Evolutionary conservation across 2,888 invertebrate species (phyloP), one percentile per base, ranked within the genome.

Genomic region (Abrostola tripartita): DNA sequence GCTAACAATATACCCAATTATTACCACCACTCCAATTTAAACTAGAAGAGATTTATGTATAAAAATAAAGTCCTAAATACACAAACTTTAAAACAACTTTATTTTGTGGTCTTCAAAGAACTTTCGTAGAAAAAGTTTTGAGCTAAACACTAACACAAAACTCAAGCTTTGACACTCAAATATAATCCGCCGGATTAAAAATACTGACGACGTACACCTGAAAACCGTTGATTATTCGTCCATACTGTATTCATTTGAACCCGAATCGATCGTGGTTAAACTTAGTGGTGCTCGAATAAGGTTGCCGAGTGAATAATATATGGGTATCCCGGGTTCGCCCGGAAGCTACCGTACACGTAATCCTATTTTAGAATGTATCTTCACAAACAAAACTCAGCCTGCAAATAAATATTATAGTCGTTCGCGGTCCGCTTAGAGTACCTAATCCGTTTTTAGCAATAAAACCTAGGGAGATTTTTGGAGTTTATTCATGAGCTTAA

Each of bases 301-400:
- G 88, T 86, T 81, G 71, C 80, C 78, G 68, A 73, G 73, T 92
- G 92, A 92, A 93, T 93, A 89, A 92, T 91, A 90, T 87, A 92
- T 89, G 78, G 74, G 79, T 73, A 85, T 84, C 83, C 88, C 83
- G 82, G 79, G 79, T 78, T 81, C 81, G 83, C 79, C 84, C 88
- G 89, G 90, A 90, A 89, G 87, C 84, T 69, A 72, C 70, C 70
- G 80, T 81, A 76, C 62, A 76, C 77, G 83, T 89, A 87, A 91
- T 88, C 87, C 87, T 88, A 87, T 90, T 90, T 88, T 82, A 81
- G 84, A 83, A 76, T 82, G 81, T 85, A 88, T 88, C 84, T 87
- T 85, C 74, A 68, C 76, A 76, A 86, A 85, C 81, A 84, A 85
- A 85, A 84, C 82, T 75, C 74, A 62, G 64, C 53, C 5, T 49